These are phyloP conservation scores for Peribatodes rhomboidaria DNA, from an alignment of 2,888 invertebrate species.

Conservation along the genomic window DNA sequence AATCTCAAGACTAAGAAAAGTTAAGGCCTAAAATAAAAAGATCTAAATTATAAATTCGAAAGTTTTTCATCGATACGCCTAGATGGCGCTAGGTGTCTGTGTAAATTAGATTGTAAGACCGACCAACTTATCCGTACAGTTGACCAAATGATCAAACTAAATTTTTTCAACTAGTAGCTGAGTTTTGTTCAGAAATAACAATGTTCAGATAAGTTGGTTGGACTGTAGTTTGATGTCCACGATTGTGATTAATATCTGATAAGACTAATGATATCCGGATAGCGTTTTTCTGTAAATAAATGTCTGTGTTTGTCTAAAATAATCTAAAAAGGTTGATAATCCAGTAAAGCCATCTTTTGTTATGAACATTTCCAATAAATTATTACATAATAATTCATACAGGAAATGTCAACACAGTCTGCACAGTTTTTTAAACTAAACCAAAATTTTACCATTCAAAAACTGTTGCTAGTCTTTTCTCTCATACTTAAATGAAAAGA, in stretches of 20 bases:
- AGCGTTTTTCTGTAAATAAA: conserved; percentile 9
- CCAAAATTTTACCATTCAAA: not conserved
- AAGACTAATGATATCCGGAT: conserved; percentile 28
- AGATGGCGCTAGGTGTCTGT: conserved; percentile 9
- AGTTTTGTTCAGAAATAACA: not conserved
- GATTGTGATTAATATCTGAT: conserved; percentile 30
- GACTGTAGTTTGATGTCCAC: conserved; percentile 5
- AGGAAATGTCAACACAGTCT: conserved; percentile 3
- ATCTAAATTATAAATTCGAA: conserved; percentile 6
- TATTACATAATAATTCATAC: conserved; percentile 37
- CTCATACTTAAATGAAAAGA: not conserved
- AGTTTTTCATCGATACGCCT: conserved; percentile 1
- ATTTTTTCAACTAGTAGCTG: not conserved
- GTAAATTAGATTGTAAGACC: not conserved
- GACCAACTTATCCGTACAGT: not conserved
- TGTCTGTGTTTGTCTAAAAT: conserved; percentile 10
- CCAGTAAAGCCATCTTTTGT: not conserved
- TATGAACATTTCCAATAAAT: conserved; percentile 29
- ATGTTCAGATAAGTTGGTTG: not conserved
- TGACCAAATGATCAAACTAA: not conserved
- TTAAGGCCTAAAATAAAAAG: not conserved
- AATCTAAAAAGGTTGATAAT: not conserved
- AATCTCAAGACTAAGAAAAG: not conserved
- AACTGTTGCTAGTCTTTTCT: not conserved
- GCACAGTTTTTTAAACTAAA: not conserved